Evolutionary conservation across 2,888 invertebrate genomes (phyloP), one percentile per base, ranked within the genome.

Genomic region (Fabriciana adippe): DNA sequence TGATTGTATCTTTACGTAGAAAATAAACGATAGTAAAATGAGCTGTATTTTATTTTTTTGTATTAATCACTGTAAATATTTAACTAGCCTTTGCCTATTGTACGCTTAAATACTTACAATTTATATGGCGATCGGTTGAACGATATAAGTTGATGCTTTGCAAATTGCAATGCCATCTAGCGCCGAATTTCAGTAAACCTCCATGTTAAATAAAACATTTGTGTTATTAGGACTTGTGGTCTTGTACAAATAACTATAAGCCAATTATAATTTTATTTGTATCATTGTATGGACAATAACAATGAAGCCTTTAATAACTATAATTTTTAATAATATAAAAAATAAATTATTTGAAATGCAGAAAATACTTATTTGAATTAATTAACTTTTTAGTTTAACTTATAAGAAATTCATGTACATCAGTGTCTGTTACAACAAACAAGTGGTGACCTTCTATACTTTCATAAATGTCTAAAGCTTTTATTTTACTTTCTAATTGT

Each of bases 391-490:
- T 31, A 55, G 3, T 60, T 53, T 55, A 54, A 50, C 51, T 41
- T 63, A 73, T 60, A 55, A 68, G 21, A 59, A 73, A 2, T 69
- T 75, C 71, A 62, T 77, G 74, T 1, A 80, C 16, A 18, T 64
- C 51, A 15, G 8, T 50, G 1, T 31, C 26, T 2, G 79, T 79
- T 6, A 73, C 69, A 4, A 79, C 72, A 21, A 80, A 75, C n/a
- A 84, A 48, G 63, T 76, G 73, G 53, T 84, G 83, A 18, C 68
- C 72, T 8, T 69, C 59, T 1, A 72, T 66, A 0, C 63, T 69
- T 69, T 83, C 82, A 59, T 74, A 74, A 0, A 83, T 74, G 6
- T 83, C 81, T 16, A 83, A 11, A 0, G 70, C 66, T 4, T 26
- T 70, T 21, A 83, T 72, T 14, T 61, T 59, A 1, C 53, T 51